Evolutionary conservation across 2,113 vertebrate species (phyloP), one percentile per base, ranked within the genome.

Genomic region (Polypterus senegalus): DNA sequence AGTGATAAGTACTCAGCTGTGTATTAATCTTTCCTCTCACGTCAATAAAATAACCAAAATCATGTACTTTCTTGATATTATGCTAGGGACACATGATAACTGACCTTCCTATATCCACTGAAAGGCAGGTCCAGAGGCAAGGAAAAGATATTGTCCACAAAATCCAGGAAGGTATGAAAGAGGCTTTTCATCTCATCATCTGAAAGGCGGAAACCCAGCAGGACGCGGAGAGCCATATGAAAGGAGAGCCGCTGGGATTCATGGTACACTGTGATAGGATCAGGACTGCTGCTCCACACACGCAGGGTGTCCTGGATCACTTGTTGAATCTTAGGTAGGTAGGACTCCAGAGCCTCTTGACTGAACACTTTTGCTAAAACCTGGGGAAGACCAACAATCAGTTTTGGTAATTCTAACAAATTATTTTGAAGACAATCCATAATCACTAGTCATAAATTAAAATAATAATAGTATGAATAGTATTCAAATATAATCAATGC

Each of bases 281-380:
- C 93, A 0, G 91, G 88, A 62, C 83, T 83, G 74, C 93, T 95
- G 79, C 96, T 93, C 96, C 96, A 99, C 3, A 91, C 83, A 0
- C 94, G 74, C 0, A 99, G 84, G 0, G 91, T 95, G 74, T 98
- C 96, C 75, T 97, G 96, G 75, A 99, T 96, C 63, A 97, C 94
- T 79, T 88, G 83, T 74, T 92, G 95, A 76, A 99, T 97, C 78
- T 97, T 97, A 6, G 95, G 96, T 2, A 99, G 88, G 66, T 99
- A 99, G 27, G 87, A 92, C 75, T 96, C 91, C 80, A 99, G 71
- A 0, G 96, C 93, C 57, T 97, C 93, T 0, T 99, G 95, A 75
- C 94, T 99, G 82, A 99, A 98, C 63, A 98, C 91, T 77, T 95
- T 97, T 63, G 96, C 93, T 74, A 98, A 94, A 47, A 99, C 90